Conservation (phyloP, 2,113 vertebrate genomes). For the Grammomys dolichurus region DNA sequence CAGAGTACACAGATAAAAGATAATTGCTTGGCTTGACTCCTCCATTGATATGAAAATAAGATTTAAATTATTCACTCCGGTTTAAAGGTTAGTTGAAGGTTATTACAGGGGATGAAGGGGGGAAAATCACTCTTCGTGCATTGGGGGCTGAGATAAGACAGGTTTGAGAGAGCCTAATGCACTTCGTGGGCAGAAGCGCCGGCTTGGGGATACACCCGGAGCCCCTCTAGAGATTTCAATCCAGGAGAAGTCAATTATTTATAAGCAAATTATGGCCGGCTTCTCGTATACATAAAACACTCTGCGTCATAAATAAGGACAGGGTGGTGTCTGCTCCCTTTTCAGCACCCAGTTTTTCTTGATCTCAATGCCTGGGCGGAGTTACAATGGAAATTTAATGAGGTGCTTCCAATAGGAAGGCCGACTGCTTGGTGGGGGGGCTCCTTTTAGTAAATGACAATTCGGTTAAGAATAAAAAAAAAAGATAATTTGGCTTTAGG, state of each 20-base stretch:
- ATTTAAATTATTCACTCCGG: conserved; percentile 92
- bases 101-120: conserved; percentile 88
- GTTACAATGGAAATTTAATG: conserved; percentile 76
- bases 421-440: neutral
- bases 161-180: conserved; percentile 93
- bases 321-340: conserved; percentile 78
- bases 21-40: conserved; percentile 98
- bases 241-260: conserved; percentile 95
- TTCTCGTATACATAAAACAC: conserved; percentile 87
- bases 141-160: conserved; percentile 90
- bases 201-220: conserved; percentile 90
- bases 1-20: conserved; percentile 97
- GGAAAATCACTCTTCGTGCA: conserved; percentile 84
- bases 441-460: neutral
- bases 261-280: conserved; percentile 94
- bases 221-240: conserved; percentile 92
- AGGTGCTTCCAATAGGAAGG: neutral
- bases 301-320: conserved; percentile 87
- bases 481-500: neutral
- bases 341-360: conserved; percentile 45
- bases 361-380: conserved; percentile 11
- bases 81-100: conserved; percentile 94
- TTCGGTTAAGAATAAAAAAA: neutral
- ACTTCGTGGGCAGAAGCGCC: conserved; percentile 88
- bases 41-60: conserved; percentile 93